Base-by-base conservation (phyloP, 2,113 vertebrate genomes). In the Saguinus imperator region DNA sequence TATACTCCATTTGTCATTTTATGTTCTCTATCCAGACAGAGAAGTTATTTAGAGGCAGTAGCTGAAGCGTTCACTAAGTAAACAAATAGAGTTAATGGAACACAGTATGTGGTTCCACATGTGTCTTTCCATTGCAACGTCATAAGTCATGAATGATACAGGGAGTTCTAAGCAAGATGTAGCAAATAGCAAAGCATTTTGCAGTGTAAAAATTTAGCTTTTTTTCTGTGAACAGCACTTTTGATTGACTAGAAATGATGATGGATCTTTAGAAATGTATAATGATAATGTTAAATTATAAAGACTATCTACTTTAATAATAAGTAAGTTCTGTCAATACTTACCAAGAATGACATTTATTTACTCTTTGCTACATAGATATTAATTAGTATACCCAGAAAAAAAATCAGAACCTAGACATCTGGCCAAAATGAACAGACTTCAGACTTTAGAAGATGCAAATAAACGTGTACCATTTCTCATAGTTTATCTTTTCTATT, bases 11-110 rank as follows among this genome's bases (percentile, higher is more conserved):
- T 94, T 86, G 79, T 89, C 86, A 84, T 96, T 90, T 61, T 11
- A 12, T 97, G 68, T 66, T 96, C 86, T 87, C 97, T 82, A 96
- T 82, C 82, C 86, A 96, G 91, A 94, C 96, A 94, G 81, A 79
- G 82, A 94, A 81, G 68, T 61, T 91, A 70, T 94, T 96, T 94
- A 64, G 72, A 91, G 86, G 9, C 32, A 64, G 79, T 76, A 20
- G 16, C 89, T 93, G 58, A 25, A 91, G 21, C 12, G 72, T 95
- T 91, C 89, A 87, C 91, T 86, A 89, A 94, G 83, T 86, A 94
- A 95, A 95, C 85, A 95, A 91, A 91, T 96, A 96, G 95, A 97
- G 96, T 91, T 95, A 96, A 96, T 96, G 82, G 66, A 91, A 40
- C 72, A 45, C 82, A 82, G 50, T 40, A 11, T 92, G 77, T 61